A percentile compares a stretch with the other conserved stretches of the same genome.
These are phyloP conservation scores for Bothrops jararaca DNA, from an alignment of 2,113 vertebrate genomes.

Conservation along the genomic window DNA sequence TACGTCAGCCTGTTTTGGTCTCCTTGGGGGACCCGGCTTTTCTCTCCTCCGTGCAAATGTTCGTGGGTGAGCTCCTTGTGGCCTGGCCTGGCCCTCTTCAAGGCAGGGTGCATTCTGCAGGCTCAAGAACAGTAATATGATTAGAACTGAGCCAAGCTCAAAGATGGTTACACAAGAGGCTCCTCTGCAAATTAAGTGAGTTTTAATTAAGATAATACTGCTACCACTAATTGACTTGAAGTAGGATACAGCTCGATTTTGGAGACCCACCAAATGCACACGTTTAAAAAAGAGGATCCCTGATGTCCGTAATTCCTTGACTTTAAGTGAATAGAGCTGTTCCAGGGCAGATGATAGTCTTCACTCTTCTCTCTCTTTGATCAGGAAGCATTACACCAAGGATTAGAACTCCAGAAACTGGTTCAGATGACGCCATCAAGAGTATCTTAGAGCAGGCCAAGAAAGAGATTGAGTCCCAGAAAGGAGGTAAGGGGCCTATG, in stretches of 20 bases:
- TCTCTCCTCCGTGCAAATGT: background rate
- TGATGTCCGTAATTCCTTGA: conserved; percentile 36
- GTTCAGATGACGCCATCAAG: conserved; percentile 98
- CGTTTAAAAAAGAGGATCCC: conserved; percentile 23
- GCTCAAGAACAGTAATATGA: background rate
- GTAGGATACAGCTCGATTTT: background rate
- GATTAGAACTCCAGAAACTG: conserved; percentile 97
- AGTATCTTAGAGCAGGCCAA: conserved; percentile 98
- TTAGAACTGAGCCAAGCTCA: background rate
- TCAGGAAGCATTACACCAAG: conserved; percentile 97
- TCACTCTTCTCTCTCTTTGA: conserved; percentile 51
- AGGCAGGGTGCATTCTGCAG: background rate
- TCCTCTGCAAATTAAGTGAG: background rate
- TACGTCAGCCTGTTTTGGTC: background rate
- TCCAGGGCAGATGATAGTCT: conserved; percentile 32
- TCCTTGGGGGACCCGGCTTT: background rate
- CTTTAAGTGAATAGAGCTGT: conserved; percentile 33
- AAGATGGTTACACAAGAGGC: background rate
- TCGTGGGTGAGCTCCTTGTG: background rate
- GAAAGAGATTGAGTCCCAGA: conserved; percentile 97
- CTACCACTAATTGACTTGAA: background rate
- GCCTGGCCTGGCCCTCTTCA: background rate
- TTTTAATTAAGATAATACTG: background rate
- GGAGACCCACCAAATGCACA: background rate
- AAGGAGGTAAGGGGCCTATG: conserved; percentile 76